Percentiles rank a stretch among this genome's conserved stretches.
Conservation (phyloP, 2,888 invertebrate genomes). For the Stenolophus ochropezus region DNA sequence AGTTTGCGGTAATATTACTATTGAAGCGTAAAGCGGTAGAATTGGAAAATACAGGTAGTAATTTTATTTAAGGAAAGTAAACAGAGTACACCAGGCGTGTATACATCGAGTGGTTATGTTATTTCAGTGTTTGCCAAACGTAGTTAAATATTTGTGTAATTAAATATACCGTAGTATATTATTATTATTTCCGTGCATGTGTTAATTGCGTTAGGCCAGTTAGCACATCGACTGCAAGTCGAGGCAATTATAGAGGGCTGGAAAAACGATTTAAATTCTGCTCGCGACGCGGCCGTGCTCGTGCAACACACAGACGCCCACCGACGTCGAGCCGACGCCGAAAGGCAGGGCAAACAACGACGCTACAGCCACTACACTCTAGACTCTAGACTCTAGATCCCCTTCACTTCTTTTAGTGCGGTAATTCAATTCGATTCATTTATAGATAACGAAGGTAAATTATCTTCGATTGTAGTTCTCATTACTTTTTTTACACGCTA, state of each 20-base stretch:
- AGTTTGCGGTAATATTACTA: background rate
- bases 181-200: constrained; percentile 56
- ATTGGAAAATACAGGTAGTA: constrained; percentile 16
- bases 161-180: constrained; percentile 52
- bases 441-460: constrained; percentile 60
- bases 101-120: constrained; percentile 44
- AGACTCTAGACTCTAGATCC: constrained; percentile 8
- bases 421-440: constrained; percentile 59
- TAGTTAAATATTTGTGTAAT: constrained; percentile 57
- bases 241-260: constrained; percentile 46
- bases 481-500: constrained; percentile 56
- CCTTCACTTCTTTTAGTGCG: constrained; percentile 50
- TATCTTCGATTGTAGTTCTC: constrained; percentile 59
- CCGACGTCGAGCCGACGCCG: constrained; percentile 24
- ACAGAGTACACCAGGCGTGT: background rate
- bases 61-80: constrained; percentile 24
- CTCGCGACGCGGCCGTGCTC: constrained; percentile 18
- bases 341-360: constrained; percentile 33
- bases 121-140: constrained; percentile 39
- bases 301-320: constrained; percentile 17
- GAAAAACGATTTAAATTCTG: constrained; percentile 58
- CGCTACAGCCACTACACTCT: background rate
- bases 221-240: constrained; percentile 50
- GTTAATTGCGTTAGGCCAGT: constrained; percentile 54
- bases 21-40: background rate